These are phyloP conservation scores for Embiotoca jacksoni DNA, from an alignment of 2,113 vertebrate species.

Conservation along the genomic window DNA sequence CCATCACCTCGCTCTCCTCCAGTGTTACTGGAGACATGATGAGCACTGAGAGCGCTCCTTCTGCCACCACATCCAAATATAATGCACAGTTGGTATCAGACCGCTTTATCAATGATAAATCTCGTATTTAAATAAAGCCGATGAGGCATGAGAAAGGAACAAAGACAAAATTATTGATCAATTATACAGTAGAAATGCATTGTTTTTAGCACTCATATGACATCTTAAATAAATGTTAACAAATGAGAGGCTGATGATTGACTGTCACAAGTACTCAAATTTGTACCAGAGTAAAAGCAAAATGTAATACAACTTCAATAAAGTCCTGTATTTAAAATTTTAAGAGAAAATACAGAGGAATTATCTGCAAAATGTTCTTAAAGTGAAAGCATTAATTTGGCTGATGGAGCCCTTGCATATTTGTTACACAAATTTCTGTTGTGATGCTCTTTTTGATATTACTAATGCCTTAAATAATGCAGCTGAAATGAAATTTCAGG, in stretches of 20 bases:
- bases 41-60: constrained; percentile 20
- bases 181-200: background rate
- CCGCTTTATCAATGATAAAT: constrained; percentile 25
- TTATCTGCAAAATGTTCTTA: too few species aligned
- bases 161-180: constrained; percentile 3
- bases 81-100: constrained; percentile 1
- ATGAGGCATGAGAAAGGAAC: background rate
- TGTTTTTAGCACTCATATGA: background rate
- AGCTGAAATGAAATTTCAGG: too few species aligned
- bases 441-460: too few species aligned
- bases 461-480: too few species aligned
- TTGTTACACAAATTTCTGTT: too few species aligned
- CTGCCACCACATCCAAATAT: constrained; percentile 16
- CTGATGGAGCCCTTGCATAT: too few species aligned
- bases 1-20: constrained; percentile 37
- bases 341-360: too few species aligned
- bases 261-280: background rate
- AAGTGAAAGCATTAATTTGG: too few species aligned
- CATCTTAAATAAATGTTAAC: background rate
- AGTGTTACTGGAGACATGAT: constrained; percentile 35
- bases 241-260: background rate
- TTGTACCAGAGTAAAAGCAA: constrained; percentile 4
- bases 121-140: background rate
- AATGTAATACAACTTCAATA: background rate
- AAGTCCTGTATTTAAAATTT: background rate